Base-by-base conservation (phyloP, 2,797 vertebrate species). In the Gymnopithys bicolor region DNA sequence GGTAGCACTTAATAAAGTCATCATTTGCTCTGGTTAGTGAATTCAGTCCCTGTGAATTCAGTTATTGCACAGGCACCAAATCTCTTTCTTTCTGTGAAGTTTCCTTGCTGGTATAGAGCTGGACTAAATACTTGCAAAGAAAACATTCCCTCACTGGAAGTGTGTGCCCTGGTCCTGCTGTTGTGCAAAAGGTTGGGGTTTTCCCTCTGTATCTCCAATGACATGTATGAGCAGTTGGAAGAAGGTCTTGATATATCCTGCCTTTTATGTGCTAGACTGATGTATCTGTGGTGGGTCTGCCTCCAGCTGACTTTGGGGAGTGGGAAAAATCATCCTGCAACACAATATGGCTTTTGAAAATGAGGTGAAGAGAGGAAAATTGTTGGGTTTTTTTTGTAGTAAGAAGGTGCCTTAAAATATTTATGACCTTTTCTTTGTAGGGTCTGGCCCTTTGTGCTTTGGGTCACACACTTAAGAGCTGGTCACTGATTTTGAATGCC, bases 401-500 rank as follows among this genome's bases (percentile, higher is more conserved):
- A 52, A 87, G 56, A 85, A 53, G 14, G 68, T 43, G n/a, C 33
- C 43, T 33, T 71, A 43, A 94, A 93, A 69, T 91, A 86, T 88
- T 79, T 62, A 63, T 59, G 66, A 78, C 63, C 80, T 88, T 75
- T 63, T 62, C 69, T 66, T 68, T 73, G 84, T 91, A 56, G 80
- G 43, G 56, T 71, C 39, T 5, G 58, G 69, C n/a, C 49, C 58
- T 88, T 46, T 74, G 49, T 91, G 62, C 78, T 89, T 94, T 69
- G 79, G 39, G 75, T 67, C 78, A 4, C 11, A 13, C 37, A 10
- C 60, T 70, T 71, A 51, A 53, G 39, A 94, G 67, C 58, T 24
- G 60, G 58, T 84, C 58, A 8, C 53, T 81, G 85, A 37, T 94
- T 93, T 27, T 53, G 70, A 95, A 79, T 88, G 86, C 70, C 52